Base-by-base conservation (phyloP, 2,888 invertebrate genomes). In the Gisinianus flammeolus region DNA sequence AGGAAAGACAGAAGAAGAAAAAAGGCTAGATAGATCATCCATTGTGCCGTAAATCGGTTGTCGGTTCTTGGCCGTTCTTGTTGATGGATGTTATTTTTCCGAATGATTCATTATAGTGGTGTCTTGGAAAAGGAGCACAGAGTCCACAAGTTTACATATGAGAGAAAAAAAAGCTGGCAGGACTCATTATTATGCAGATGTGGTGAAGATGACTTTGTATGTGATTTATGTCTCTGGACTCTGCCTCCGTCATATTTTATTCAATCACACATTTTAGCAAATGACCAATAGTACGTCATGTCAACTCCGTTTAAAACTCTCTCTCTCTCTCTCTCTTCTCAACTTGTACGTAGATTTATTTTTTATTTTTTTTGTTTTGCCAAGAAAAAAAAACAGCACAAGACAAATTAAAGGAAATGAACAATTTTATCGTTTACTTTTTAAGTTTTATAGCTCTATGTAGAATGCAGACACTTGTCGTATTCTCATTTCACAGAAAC, bases 211-310 rank as follows among this genome's bases (percentile, higher is more conserved):
- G 79, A 77, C 79, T 72, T 66, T n/a, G 64, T 33, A 16, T 56
- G 80, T 80, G 80, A 80, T 80, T 80, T 80, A 80, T 80, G 78
- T 78, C 78, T 78, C 76, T 80, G 70, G 78, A 80, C 80, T 77
- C 56, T 80, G 71, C 77, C 80, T 78, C 80, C 72, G 76, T 80
- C 80, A 80, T 80, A 78, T 80, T 78, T 76, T 76, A 80, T 78
- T 80, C 80, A 75, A 80, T 80, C 80, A 80, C 74, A 80, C 78
- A 70, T 79, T 79, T 77, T 74, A 77, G 79, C 79, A 79, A 79
- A 79, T 77, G 77, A 79, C 75, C 77, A 70, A 69, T 75, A 62
- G 58, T 35, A 44, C 58, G 73, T 73, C 73, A 73, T 62, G 73
- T 73, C 73, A 73, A 31, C 64, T 73, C 19, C 16, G 19, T 6